phyloP scores from a whole-genome alignment of 2,888 invertebrate species.

The Anagyrus pseudococci region DNA sequence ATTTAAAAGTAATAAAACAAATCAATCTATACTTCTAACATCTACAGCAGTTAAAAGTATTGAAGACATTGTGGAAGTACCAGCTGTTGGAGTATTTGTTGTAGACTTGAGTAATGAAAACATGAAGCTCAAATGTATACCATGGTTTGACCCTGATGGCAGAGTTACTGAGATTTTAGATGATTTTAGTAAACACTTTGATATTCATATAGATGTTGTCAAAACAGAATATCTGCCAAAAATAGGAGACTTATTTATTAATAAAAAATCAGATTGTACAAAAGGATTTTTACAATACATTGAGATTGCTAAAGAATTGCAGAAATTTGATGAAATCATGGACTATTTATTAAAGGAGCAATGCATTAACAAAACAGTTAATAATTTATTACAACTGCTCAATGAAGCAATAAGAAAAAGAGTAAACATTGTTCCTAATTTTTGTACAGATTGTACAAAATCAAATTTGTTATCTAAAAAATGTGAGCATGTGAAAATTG shows the following conservation, averaged over 20 bases:
- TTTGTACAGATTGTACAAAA: constrained; percentile 69
- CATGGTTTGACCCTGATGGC: constrained; percentile 58
- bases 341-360: constrained; percentile 59
- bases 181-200: constrained; percentile 54
- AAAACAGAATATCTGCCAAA: constrained; percentile 43
- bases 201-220: constrained; percentile 52
- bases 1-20: constrained; percentile 63
- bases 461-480: constrained; percentile 38
- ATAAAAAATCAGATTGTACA: constrained; percentile 25
- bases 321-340: constrained; percentile 59
- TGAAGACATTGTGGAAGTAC: constrained; percentile 67
- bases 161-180: constrained; percentile 55
- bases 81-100: constrained; percentile 69
- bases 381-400: constrained; percentile 64
- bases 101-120: constrained; percentile 58
- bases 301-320: constrained; percentile 45
- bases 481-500: constrained; percentile 68
- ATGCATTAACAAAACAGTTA: constrained; percentile 61
- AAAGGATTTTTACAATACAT: constrained; percentile 43
- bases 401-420: constrained; percentile 69
- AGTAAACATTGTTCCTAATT: constrained; percentile 68
- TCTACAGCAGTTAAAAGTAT: constrained; percentile 61
- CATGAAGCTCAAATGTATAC: constrained; percentile 60
- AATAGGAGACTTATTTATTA: constrained; percentile 16
- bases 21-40: constrained; percentile 44